Evolutionary conservation across 2,113 vertebrate genomes (phyloP).

Genomic region (Bos javanicus): DNA sequence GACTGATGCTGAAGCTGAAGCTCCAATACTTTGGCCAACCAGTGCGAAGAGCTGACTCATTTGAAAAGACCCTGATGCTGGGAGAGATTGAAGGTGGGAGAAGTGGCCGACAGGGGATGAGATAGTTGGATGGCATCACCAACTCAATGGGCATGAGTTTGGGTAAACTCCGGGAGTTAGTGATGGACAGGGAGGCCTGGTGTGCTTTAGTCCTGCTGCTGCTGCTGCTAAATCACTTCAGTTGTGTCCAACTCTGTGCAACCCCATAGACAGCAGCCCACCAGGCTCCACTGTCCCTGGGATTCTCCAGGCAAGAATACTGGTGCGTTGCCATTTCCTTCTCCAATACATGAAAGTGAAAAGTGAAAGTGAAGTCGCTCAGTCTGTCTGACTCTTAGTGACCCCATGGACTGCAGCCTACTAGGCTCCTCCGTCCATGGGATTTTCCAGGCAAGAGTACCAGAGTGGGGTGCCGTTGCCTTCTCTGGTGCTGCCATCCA

Average conservation of each 20-base stretch:
- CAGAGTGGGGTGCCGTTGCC: neutral
- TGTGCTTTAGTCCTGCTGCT: neutral
- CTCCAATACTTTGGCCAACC: neutral
- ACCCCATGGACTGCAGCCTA: neutral
- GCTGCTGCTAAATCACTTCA: neutral
- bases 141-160: neutral
- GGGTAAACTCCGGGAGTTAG: neutral
- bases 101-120: neutral
- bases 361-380: neutral
- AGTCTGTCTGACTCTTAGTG: fast-evolving
- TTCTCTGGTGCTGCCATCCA: neutral
- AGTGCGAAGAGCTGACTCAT: neutral
- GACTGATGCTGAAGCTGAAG: neutral
- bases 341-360: neutral
- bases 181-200: neutral
- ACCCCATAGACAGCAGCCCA: neutral
- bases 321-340: neutral
- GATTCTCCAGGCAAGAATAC: neutral
- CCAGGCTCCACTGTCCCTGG: neutral
- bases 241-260: fast-evolving
- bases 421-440: neutral
- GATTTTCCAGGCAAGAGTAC: neutral
- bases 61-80: neutral
- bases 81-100: neutral
- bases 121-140: neutral